Base-by-base conservation (phyloP, 2,113 vertebrate genomes). In the Sceloporus tristichus region DNA sequence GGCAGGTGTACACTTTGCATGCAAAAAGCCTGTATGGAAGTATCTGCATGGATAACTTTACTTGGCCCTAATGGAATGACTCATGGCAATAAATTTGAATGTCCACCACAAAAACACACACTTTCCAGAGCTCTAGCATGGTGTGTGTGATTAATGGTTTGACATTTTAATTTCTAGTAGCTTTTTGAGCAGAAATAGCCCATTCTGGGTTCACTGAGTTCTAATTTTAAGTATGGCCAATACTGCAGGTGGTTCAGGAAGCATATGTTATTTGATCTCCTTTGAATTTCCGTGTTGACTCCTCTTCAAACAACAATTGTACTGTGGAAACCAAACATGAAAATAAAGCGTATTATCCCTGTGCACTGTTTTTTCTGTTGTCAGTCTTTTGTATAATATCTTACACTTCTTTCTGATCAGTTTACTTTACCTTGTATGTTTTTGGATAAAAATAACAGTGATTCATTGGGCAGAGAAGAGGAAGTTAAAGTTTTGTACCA, bases 41-140 rank as follows among this genome's bases (percentile, higher is more conserved):
- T 70, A 71, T 78, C 77, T 77, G 87, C 74, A 59, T 84, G 73
- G 74, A 70, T 84, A 84, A 88, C 21, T 84, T 76, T 54, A 25
- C 62, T 85, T 77, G 74, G 56, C 18, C 59, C 29, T 86, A 86
- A 86, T 84, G 74, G 87, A 88, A 70, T 88, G 87, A 88, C 74
- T 88, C 81, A 84, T 40, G 13, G 87, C 75, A 88, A 84, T 78
- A 77, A 56, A 88, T 84, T 84, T 88, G 73, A 83, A 88, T 40
- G n/a, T 70, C 40, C 34, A 84, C 0, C 59, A 29, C 62, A 40
- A 83, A 71, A 84, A 70, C 59, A 14, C 75, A 70, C 42, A 29
- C 4, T 83, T 56, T 23, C 73, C 21, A 56, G 42, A 76, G 21
- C n/a, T 83, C 73, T 83, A 48, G 59, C 59, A 68, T 83, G 62